Evolutionary conservation across 1,140 invertebrate species (phyloP).

Genomic region (Drosophila teissieri): DNA sequence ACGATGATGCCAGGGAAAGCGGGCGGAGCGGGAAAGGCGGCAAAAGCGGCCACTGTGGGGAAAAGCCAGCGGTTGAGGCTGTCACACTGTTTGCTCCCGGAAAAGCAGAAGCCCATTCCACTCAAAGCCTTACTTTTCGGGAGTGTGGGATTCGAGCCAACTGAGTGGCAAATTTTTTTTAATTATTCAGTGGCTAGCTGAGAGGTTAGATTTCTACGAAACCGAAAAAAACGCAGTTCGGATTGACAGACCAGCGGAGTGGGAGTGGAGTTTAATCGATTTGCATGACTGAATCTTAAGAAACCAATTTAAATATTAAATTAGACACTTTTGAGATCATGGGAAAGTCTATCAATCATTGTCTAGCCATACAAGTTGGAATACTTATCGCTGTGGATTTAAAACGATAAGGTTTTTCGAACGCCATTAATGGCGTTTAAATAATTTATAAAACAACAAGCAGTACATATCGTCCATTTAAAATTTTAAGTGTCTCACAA

Average conservation of each 20-base stretch:
- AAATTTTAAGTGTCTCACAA: no score
- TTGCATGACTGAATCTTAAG: slow-evolving; percentile 53
- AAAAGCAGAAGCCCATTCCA: slow-evolving; percentile 3
- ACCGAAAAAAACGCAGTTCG: slow-evolving; percentile 9
- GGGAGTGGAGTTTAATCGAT: slow-evolving; percentile 43
- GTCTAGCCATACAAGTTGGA: slow-evolving; percentile 12
- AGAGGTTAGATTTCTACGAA: slow-evolving; percentile 45
- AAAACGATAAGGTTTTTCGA: not conserved
- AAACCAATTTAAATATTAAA: slow-evolving; percentile 56
- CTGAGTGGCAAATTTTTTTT: slow-evolving; percentile 68
- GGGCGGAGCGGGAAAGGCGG: slow-evolving; percentile 17
- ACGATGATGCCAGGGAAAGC: slow-evolving; percentile 44
- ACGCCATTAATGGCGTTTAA: not conserved
- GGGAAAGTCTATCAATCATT: slow-evolving; percentile 43
- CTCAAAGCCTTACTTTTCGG: slow-evolving; percentile 15
- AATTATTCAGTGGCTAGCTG: slow-evolving; percentile 66
- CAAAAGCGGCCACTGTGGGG: not conserved
- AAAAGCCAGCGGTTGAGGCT: slow-evolving; percentile 51
- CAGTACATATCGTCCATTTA: not conserved
- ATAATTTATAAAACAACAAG: not conserved
- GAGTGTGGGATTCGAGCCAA: slow-evolving; percentile 9
- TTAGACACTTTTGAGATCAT: slow-evolving; percentile 32
- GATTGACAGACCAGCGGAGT: slow-evolving; percentile 10
- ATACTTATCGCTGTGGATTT: slow-evolving; percentile 2
- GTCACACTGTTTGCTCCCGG: slow-evolving; percentile 62